A percentile compares a stretch with the other conserved stretches of the same genome.
Evolutionary conservation across 2,797 vertebrate genomes (phyloP).

Genomic region (Xiphorhynchus erythropygius): DNA sequence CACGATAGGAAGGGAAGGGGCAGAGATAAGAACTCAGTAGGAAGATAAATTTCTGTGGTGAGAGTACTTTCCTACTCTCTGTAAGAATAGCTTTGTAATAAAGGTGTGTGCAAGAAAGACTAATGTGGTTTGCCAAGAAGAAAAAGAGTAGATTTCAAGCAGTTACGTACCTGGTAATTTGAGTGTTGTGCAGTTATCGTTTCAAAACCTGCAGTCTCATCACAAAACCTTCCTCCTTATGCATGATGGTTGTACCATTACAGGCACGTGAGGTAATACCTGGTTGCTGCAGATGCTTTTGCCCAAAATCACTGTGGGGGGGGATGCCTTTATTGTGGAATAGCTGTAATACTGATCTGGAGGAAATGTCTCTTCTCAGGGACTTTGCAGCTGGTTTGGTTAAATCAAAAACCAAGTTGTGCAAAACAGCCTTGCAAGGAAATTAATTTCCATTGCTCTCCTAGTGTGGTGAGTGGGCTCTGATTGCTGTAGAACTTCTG

Average conservation of each 20-base stretch:
- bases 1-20: constrained; percentile 52
- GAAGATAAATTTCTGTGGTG: constrained; percentile 76
- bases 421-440: background rate
- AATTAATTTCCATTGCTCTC: background rate
- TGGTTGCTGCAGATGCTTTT: background rate
- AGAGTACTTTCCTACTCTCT: constrained; percentile 81
- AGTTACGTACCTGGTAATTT: background rate
- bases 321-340: background rate
- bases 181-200: background rate
- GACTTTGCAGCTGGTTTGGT: constrained; percentile 26
- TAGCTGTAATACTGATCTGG: background rate
- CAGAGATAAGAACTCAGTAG: constrained; percentile 80
- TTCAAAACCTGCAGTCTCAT: background rate
- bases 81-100: constrained; percentile 82
- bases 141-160: constrained; percentile 57
- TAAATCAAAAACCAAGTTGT: background rate
- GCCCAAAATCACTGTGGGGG: background rate
- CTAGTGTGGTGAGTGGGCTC: background rate
- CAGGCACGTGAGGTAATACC: background rate
- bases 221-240: background rate
- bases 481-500: background rate
- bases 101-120: constrained; percentile 78
- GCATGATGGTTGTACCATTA: background rate
- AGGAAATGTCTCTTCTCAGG: background rate
- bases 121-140: constrained; percentile 65